A percentile compares a stretch with the other conserved stretches of the same genome.
Evolutionary conservation across 2,888 invertebrate genomes (phyloP).

Genomic region (Synergus laeviventris): DNA sequence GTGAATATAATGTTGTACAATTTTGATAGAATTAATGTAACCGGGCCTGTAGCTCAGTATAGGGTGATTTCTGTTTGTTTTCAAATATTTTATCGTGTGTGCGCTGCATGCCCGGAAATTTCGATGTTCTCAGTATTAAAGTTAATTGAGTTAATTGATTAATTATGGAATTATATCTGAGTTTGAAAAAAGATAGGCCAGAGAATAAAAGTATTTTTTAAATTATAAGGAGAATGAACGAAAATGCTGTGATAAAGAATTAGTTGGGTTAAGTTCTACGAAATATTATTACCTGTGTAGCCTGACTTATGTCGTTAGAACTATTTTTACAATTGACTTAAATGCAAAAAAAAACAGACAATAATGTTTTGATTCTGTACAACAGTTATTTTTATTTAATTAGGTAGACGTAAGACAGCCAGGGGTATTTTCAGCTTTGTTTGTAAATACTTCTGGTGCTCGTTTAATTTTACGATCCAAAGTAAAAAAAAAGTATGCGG

Average conservation of each 20-base stretch:
- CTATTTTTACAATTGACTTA: neutral
- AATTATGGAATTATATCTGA: neutral
- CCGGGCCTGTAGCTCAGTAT: conserved; percentile 68
- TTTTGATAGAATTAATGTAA: conserved; percentile 70
- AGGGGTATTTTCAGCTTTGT: conserved; percentile 38
- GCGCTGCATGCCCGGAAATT: conserved; percentile 71
- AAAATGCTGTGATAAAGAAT: neutral
- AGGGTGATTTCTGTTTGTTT: conserved; percentile 56
- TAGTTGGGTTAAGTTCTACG: neutral
- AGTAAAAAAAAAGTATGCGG: neutral
- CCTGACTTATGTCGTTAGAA: neutral
- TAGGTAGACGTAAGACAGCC: conserved; percentile 54
- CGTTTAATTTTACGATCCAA: neutral
- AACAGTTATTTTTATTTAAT: conserved; percentile 64
- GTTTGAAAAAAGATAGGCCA: neutral
- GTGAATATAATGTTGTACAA: conserved; percentile 55
- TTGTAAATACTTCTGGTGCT: conserved; percentile 31
- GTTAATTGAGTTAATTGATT: conserved; percentile 12
- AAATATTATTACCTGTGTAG: neutral
- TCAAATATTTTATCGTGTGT: conserved; percentile 53
- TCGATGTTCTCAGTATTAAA: conserved; percentile 65
- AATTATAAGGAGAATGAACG: neutral
- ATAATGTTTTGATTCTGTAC: conserved; percentile 51
- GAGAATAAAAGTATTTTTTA: neutral
- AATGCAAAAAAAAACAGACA: neutral